These are phyloP conservation scores for Clarias laeviceps DNA, from an alignment of 2,797 vertebrate genomes.

Conservation along the genomic window DNA sequence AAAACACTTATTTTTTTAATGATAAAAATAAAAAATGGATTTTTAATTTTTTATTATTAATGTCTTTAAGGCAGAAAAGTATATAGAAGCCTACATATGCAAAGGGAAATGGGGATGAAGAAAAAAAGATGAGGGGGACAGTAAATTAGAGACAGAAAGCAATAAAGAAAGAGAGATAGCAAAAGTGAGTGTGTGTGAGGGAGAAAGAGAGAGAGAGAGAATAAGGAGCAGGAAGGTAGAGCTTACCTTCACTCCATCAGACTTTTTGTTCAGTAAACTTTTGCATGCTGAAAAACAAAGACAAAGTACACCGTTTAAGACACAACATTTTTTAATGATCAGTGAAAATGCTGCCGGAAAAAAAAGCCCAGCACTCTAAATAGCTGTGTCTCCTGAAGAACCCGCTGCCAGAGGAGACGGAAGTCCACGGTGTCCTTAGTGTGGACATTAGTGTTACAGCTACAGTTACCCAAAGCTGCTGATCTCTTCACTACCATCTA, in stretches of 20 bases:
- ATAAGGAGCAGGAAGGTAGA: not conserved
- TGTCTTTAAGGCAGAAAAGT: not conserved
- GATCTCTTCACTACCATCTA: not conserved
- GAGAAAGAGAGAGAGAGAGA: not conserved
- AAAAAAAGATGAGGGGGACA: not conserved
- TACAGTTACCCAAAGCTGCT: not conserved
- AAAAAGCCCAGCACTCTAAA: not conserved
- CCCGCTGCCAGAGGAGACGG: not conserved
- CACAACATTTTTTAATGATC: not conserved
- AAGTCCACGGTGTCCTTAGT: not conserved
- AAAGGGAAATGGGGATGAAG: no score
- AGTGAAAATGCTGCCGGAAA: no score
- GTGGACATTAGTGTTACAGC: not conserved
- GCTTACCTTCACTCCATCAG: constrained; percentile 98
- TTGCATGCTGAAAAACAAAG: constrained; percentile 88
- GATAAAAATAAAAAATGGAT: not conserved
- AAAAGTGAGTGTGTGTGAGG: not conserved
- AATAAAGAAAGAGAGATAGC: not conserved
- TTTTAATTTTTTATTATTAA: not conserved
- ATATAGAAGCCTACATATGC: not conserved
- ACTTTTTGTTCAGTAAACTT: constrained; percentile 97
- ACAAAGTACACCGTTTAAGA: constrained; percentile 44
- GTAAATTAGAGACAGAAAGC: not conserved
- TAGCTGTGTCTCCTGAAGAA: not conserved
- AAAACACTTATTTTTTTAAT: not conserved